phyloP scores from a whole-genome alignment of 2,888 invertebrate species.

The Hydrotaea cyrtoneurina region DNA sequence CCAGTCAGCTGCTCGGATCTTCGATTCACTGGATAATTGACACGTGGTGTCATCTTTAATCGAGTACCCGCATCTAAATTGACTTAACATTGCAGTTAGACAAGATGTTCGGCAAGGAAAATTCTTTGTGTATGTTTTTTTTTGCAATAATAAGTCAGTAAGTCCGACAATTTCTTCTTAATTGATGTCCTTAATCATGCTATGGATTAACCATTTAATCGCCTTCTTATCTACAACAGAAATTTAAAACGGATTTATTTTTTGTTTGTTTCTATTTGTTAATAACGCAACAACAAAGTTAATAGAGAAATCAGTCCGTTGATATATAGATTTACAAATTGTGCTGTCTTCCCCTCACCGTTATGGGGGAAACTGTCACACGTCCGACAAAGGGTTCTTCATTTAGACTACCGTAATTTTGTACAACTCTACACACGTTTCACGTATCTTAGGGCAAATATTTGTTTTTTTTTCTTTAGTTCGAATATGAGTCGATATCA shows the following conservation, averaged over 20 bases:
- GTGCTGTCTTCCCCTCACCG: background rate
- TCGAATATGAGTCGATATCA: background rate
- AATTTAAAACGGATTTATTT: background rate
- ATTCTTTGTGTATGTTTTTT: too few species aligned
- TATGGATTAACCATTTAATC: background rate
- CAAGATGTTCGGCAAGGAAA: too few species aligned
- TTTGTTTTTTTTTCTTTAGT: background rate
- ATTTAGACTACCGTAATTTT: background rate
- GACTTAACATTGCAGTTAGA: too few species aligned
- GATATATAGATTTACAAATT: background rate
- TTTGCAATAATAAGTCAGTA: too few species aligned
- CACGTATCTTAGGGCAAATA: background rate
- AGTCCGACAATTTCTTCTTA: too few species aligned
- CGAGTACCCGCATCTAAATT: too few species aligned
- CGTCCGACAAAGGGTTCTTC: background rate
- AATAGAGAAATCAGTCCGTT: slow-evolving; percentile 2
- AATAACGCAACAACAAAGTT: background rate
- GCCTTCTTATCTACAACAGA: background rate
- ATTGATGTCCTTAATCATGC: background rate
- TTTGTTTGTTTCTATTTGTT: background rate
- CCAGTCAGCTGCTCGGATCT: too few species aligned
- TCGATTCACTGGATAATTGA: too few species aligned
- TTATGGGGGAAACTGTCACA: background rate
- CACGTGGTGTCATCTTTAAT: too few species aligned
- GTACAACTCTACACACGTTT: background rate